Evolutionary conservation across 2,797 vertebrate genomes (phyloP), one percentile per base, ranked within the genome.

Genomic region (Chrysolophus pictus): DNA sequence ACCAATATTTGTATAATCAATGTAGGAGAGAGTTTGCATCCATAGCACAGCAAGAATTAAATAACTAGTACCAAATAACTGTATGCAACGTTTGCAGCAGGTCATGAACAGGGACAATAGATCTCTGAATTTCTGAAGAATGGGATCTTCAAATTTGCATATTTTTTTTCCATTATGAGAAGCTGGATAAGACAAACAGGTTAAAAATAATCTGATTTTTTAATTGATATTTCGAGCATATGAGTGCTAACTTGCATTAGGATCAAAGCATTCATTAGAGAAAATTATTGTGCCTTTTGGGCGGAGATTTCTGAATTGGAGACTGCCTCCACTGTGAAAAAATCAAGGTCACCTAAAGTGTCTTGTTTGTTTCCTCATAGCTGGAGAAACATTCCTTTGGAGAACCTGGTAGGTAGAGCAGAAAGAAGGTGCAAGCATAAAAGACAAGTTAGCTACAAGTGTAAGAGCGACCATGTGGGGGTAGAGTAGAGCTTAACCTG

Each of bases 391-490:
- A 15, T 70, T 65, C 11, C 10, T 44, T 29, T 53, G 31, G 46
- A 39, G 11, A 65, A 12, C 16, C 7, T 87, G 19, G 10, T 47
- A 49, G 23, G 10, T 65, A 55, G 62, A 39, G 19, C 39, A 44
- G 41, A 58, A 83, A 11, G 53, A 70, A 78, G 39, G 15, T 29
- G 14, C 19, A 19, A 55, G 53, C 16, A 11, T 55, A 17, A 11
- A 51, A 31, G 53, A 31, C 53, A 31, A 31, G 53, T 55, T 55
- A 31, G 16, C 53, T 18, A 55, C 28, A 55, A 64, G 49, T 63
- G 4, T 37, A 44, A 47, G 22, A 59, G 31, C 14, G 60, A 17
- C 18, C 0, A 0, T 11, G 18, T 0, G 1, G 39, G 33, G 9
- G 18, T 46, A 60, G 63, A 65, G 29, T 21, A 53, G 22, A 37